phyloP scores from a whole-genome alignment of 2,888 invertebrate species.

The Syrphus vitripennis region DNA sequence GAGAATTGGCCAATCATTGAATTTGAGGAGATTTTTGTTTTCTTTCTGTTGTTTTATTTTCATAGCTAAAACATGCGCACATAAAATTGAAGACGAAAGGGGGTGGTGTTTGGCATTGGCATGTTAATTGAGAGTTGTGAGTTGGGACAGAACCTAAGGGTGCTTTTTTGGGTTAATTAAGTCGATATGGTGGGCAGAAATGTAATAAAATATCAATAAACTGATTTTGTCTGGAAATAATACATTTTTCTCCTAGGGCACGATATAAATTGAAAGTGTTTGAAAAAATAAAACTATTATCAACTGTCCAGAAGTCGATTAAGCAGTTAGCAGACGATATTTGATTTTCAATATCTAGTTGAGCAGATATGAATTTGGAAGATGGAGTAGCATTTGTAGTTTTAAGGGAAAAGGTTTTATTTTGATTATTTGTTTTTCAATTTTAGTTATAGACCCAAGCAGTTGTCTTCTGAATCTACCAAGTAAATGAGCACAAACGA shows the following conservation, averaged over 20 bases:
- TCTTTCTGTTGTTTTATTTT: not conserved
- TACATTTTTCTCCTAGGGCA: not conserved
- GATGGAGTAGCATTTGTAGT: no score
- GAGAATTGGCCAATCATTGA: conserved; percentile 67
- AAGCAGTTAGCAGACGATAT: no score
- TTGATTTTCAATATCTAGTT: no score
- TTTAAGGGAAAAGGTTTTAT: no score
- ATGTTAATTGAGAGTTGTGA: no score
- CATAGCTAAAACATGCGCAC: not conserved
- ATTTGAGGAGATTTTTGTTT: conserved; percentile 31
- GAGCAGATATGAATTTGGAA: no score
- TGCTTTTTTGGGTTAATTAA: not conserved
- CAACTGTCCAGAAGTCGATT: no score
- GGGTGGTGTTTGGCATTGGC: not conserved
- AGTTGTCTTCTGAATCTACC: no score
- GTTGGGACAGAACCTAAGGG: conserved; percentile 6
- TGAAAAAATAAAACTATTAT: not conserved
- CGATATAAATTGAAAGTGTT: not conserved
- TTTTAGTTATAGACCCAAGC: no score
- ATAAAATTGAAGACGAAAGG: conserved; percentile 1
- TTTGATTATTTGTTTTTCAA: no score
- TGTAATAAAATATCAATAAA: conserved; percentile 19
- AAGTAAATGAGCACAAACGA: no score
- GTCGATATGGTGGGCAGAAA: not conserved
- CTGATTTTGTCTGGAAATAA: not conserved